Conservation (phyloP, 1,140 invertebrate species). For the Penaeus japonicus region DNA sequence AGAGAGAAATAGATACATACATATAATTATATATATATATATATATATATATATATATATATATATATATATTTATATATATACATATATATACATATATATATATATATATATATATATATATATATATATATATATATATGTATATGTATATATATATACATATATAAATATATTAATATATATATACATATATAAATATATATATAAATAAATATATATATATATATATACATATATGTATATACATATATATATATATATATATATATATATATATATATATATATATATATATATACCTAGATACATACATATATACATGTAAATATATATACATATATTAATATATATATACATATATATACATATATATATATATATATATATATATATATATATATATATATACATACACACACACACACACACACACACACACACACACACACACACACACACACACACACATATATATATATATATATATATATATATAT, state of each 20-base stretch:
- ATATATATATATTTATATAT: not conserved
- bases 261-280: not conserved
- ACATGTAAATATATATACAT: not conserved
- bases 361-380: not conserved
- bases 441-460: not conserved
- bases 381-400: not conserved
- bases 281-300: not conserved
- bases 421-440: not conserved
- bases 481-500: not conserved
- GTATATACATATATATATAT: no score
- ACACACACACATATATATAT: not conserved
- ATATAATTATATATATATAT: not conserved
- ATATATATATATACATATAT: not conserved
- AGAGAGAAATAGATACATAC: no score
- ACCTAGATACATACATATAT: not conserved
- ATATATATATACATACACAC: conserved; percentile 1
- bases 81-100: not conserved
- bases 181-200: not conserved
- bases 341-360: not conserved
- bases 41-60: not conserved
- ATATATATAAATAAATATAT: no score
- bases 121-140: not conserved
- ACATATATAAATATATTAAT: not conserved
- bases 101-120: not conserved
- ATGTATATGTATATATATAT: not conserved